These are phyloP conservation scores for Cariama cristata DNA, from an alignment of 2,113 vertebrate species.

Conservation along the genomic window DNA sequence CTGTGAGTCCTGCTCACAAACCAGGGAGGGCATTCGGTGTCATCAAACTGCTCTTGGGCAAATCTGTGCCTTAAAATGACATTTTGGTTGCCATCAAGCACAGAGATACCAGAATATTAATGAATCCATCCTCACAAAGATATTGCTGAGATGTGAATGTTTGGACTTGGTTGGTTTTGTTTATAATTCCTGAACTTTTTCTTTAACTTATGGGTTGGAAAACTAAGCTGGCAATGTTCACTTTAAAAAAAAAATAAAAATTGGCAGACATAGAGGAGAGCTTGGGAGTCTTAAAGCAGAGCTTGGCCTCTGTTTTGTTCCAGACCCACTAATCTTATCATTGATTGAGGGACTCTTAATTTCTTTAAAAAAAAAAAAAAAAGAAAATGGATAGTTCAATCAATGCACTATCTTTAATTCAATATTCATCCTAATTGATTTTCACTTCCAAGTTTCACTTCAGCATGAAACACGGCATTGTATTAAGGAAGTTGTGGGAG, in stretches of 20 bases:
- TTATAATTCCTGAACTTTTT: background rate
- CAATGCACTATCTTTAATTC: conserved; percentile 20
- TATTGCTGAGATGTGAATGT: background rate
- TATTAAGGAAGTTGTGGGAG: conserved; percentile 45
- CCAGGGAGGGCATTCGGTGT: background rate
- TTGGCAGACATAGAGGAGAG: background rate
- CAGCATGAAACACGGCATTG: conserved; percentile 16
- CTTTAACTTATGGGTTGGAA: background rate
- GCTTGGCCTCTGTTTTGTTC: background rate
- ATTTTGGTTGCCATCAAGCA: background rate
- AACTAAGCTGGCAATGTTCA: background rate
- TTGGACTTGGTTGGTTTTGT: background rate
- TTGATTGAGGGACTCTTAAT: background rate
- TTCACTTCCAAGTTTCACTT: conserved; percentile 37
- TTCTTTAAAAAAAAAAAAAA: background rate
- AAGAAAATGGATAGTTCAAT: background rate
- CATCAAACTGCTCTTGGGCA: background rate
- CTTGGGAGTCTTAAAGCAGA: background rate
- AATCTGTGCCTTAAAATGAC: background rate
- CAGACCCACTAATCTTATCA: background rate
- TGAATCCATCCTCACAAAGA: background rate
- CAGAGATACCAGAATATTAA: background rate
- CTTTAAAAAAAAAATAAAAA: background rate
- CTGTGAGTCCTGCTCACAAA: background rate
- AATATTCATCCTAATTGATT: conserved; percentile 37